Evolutionary conservation across 2,113 vertebrate genomes (phyloP), one percentile per base, ranked within the genome.

Genomic region (Antennarius striatus): DNA sequence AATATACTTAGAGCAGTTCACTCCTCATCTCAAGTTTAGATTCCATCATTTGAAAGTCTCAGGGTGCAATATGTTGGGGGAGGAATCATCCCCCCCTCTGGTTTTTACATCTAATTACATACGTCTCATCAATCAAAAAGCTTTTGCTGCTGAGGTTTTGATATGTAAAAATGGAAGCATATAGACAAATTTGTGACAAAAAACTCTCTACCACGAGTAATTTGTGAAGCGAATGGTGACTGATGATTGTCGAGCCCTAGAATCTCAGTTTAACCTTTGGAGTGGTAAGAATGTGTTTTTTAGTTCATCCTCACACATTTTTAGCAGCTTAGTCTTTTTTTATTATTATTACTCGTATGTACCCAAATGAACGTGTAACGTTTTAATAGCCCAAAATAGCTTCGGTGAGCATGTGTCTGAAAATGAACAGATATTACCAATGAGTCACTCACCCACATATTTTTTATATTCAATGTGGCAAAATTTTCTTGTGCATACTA

Each of bases 1-100:
- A 68, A 15, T 68, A 75, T 82, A 69, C 83, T 79, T 68, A 63
- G 55, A 72, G 48, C 1, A 0, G 40, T 63, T 77, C 43, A 9
- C 14, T 53, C 61, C 39, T 60, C 45, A 8, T 61, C 69, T 54
- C 43, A 54, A 67, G 58, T 68, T 42, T 59, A 53, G 10, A 56
- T 50, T 60, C 30, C 16, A 4, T 48, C 48, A 32, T 65, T 56
- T 70, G 11, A 40, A 52, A 56, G 62, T 36, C 22, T 2, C 22
- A 22, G 22, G 22, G 22, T 22, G 22, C 22, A 22, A 22, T 22
- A 22, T 22, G 22, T 22, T 22, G 22, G 22, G 22, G 22, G 22
- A 22, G 22, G 22, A 22, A 22, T 22, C 22, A 22, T 22, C 22
- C 22, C 22, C 22, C 22, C 22, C 22, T 22, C 22, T 22, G 22